Percentiles rank a stretch among this genome's conserved stretches.
Conservation (phyloP, 2,113 vertebrate species). For the Menidia beryllina region DNA sequence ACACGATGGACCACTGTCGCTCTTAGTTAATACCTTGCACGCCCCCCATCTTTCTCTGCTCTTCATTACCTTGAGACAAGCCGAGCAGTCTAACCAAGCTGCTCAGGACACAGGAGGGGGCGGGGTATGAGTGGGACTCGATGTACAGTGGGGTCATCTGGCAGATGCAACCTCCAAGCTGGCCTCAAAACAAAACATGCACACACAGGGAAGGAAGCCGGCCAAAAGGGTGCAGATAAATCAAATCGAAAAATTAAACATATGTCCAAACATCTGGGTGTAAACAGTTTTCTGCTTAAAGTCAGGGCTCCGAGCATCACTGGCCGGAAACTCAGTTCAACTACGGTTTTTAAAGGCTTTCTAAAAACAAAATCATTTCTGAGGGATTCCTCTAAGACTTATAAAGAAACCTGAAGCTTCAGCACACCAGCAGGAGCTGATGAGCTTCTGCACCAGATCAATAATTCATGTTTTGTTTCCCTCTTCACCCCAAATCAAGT, state of each 20-base stretch:
- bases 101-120: conserved; percentile 56
- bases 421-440: conserved; percentile 7
- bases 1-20: conserved; percentile 48
- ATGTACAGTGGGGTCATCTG: conserved; percentile 66
- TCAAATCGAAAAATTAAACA: conserved; percentile 60
- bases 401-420: neutral
- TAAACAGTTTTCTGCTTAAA: conserved; percentile 59
- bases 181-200: conserved; percentile 27
- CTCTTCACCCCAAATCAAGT: conserved; percentile 58
- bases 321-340: conserved; percentile 28
- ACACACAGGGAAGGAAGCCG: conserved; percentile 13
- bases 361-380: conserved; percentile 12
- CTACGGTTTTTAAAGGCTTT: conserved; percentile 18
- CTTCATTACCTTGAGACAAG: conserved; percentile 19
- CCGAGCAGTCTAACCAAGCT: conserved; percentile 32
- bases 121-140: conserved; percentile 10
- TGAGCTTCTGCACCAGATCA: conserved; percentile 51
- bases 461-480: conserved; percentile 64
- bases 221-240: conserved; percentile 48
- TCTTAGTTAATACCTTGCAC: conserved; percentile 47
- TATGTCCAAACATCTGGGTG: conserved; percentile 59
- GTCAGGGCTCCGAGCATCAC: conserved; percentile 12
- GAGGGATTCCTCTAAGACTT: neutral
- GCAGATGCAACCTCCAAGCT: conserved; percentile 62
- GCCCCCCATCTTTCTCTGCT: neutral